Conservation (phyloP, 2,797 vertebrate genomes). For the Anableps anableps region DNA sequence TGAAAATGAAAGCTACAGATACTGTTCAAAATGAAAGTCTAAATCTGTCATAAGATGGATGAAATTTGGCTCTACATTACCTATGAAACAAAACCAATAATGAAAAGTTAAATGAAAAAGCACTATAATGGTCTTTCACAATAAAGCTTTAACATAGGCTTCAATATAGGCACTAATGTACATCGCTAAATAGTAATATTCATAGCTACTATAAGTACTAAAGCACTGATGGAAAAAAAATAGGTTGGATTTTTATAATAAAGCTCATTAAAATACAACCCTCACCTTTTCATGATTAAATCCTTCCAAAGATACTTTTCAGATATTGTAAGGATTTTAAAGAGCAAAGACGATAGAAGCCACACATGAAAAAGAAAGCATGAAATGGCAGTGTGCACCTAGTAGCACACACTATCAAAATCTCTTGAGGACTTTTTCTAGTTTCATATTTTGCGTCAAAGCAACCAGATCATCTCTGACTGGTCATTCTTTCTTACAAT, state of each 20-base stretch:
- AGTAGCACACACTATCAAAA: neutral
- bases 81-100: neutral
- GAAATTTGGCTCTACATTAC: neutral
- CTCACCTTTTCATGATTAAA: neutral
- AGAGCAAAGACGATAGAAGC: neutral
- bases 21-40: neutral
- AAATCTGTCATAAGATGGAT: neutral
- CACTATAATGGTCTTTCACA: neutral
- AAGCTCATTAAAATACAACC: neutral
- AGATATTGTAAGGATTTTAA: neutral
- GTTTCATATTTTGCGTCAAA: neutral
- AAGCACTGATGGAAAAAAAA: neutral
- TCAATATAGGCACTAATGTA: neutral
- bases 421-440: neutral
- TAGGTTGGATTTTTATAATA: neutral
- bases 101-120: neutral
- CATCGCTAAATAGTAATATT: neutral
- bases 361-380: neutral
- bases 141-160: neutral
- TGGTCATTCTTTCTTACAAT: neutral
- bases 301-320: neutral
- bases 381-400: neutral
- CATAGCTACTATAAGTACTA: neutral
- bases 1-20: neutral
- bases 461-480: neutral